Base-by-base conservation (phyloP, 2,888 invertebrate species). In the Mechanitis messenoides region DNA sequence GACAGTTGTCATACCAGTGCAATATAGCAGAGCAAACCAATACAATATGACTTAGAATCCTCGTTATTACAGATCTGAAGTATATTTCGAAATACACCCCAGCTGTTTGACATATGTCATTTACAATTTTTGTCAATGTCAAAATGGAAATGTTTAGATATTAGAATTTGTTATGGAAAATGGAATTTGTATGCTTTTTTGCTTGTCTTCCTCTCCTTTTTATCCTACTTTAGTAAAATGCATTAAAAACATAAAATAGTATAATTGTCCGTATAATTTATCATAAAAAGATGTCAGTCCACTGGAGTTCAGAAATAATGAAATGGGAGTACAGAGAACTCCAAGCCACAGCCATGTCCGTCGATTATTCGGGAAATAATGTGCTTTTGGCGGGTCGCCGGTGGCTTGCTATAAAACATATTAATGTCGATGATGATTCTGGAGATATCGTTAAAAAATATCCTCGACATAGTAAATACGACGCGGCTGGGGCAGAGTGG, bases 401-500 rank as follows among this genome's bases (percentile, higher is more conserved):
- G 71, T 95, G 94, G 85, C 91, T 97, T 62, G 96, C 96, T 2
- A 92, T 97, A 58, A 93, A 91, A 67, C 82, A 92, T 60, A 91
- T 96, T 71, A 93, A 94, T 72, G 85, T 97, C 56, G 74, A 74
- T 33, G 94, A 95, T 66, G 93, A 94, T 64, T 92, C 93, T 58
- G 91, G 91, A 9, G 94, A 93, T 72, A 91, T 92, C 1, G 88
- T 96, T 9, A 93, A 93, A 69, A 96, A 96, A 74, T 95, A 96
- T 76, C 94, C 95, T 38, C 91, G 97, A 31, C 95, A 97, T 76
- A 97, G 97, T 77, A 97, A 98, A 88, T 97, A 97, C 84, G 97
- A 98, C 80, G 96, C 97, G 0, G 95, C 95, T 3, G 95, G 96
- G 12, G 96, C 97, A 0, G 97, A 97, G 86, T 98, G 97, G 95